These are phyloP conservation scores for Oriolus oriolus DNA, from an alignment of 2,113 vertebrate genomes.

Conservation along the genomic window DNA sequence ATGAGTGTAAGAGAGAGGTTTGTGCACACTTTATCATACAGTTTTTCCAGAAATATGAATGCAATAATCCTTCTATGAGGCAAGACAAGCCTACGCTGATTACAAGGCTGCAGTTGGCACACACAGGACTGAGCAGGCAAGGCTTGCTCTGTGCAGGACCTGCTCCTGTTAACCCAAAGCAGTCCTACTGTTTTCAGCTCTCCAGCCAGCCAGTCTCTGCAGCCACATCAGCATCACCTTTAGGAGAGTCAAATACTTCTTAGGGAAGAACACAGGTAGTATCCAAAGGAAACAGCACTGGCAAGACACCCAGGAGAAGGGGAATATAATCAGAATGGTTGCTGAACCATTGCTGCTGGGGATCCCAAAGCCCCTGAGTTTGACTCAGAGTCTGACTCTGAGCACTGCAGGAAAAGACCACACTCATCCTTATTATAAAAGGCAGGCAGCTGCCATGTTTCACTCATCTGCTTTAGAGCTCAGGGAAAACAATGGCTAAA, in stretches of 20 bases:
- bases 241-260: not conserved
- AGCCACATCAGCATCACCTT: not conserved
- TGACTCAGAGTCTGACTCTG: not conserved
- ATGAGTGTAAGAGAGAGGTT: not conserved
- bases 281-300: not conserved
- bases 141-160: not conserved
- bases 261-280: not conserved
- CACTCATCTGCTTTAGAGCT: not conserved
- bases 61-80: not conserved
- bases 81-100: not conserved
- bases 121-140: fast-evolving
- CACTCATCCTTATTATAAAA: not conserved
- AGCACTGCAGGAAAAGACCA: not conserved
- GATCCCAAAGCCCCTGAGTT: not conserved
- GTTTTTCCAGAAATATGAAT: not conserved
- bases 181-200: not conserved
- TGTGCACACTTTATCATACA: not conserved
- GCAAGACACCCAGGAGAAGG: not conserved
- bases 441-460: not conserved
- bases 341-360: not conserved
- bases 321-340: not conserved
- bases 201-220: not conserved
- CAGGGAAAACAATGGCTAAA: not conserved
- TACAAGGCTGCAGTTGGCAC: not conserved
- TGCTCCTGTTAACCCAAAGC: not conserved